Evolutionary conservation across 1,140 invertebrate species (phyloP).

Genomic region (Lethocerus indicus): DNA sequence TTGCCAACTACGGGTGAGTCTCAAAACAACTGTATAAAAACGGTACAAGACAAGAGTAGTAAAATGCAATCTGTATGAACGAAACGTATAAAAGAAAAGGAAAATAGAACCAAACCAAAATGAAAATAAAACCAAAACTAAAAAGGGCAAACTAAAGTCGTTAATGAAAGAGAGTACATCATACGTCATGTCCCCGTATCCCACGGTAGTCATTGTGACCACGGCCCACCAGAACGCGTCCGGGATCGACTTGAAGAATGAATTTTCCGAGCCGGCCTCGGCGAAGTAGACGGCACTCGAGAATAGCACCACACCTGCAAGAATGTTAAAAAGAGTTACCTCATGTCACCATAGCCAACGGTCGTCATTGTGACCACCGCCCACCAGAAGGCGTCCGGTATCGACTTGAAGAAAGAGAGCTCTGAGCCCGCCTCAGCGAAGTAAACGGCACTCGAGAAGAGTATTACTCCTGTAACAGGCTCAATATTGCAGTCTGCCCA

Average conservation of each 20-base stretch:
- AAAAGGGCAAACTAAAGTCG: conserved; percentile 29
- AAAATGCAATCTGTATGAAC: not conserved
- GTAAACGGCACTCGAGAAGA: conserved; percentile 98
- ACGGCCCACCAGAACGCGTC: conserved; percentile 94
- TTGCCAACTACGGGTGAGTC: conserved; percentile 1
- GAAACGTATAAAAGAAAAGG: conserved; percentile 1
- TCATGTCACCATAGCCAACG: conserved; percentile 96
- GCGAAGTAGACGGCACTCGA: conserved; percentile 97
- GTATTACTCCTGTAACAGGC: conserved; percentile 90
- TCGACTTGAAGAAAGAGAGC: conserved; percentile 98
- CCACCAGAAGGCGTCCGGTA: conserved; percentile 98
- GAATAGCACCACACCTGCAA: conserved; percentile 93
- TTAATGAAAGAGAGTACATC: conserved; percentile 51
- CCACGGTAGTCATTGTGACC: conserved; percentile 90
- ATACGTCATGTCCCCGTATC: conserved; percentile 99
- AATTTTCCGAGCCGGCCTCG: conserved; percentile 87
- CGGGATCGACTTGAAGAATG: conserved; percentile 95
- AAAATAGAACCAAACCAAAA: no score
- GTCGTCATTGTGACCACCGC: conserved; percentile 98
- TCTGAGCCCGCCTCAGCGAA: conserved; percentile 94
- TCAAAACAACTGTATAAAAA: no score
- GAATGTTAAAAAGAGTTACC: conserved; percentile 32
- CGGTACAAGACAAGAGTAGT: conserved; percentile 2
- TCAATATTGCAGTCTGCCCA: no score
- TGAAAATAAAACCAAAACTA: conserved; percentile 9